Percentiles rank a stretch among this genome's conserved stretches.
Evolutionary conservation across 2,113 vertebrate genomes (phyloP).

Genomic region (Solea senegalensis): DNA sequence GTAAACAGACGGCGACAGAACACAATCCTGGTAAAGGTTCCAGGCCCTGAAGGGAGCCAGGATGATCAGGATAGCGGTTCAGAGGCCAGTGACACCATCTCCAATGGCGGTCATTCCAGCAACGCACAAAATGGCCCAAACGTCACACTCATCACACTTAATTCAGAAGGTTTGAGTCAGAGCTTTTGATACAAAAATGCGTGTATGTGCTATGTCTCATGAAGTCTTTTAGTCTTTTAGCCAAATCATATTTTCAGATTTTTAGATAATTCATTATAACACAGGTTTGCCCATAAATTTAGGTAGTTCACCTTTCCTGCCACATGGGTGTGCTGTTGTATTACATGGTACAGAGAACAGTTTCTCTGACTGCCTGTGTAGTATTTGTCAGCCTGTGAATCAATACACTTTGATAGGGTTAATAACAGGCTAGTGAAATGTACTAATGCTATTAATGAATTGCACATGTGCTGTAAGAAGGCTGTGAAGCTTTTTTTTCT

Average conservation of each 20-base stretch:
- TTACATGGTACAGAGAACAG: background rate
- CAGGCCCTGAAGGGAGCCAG: constrained; percentile 91
- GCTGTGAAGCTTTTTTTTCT: background rate
- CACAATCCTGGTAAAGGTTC: constrained; percentile 97
- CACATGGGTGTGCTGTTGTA: constrained; percentile 69
- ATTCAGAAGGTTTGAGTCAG: constrained; percentile 89
- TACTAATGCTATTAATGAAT: background rate
- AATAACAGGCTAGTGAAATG: background rate
- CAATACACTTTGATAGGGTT: background rate
- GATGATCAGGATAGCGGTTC: constrained; percentile 96
- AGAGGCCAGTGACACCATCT: constrained; percentile 94
- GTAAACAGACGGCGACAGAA: constrained; percentile 91
- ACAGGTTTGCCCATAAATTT: background rate
- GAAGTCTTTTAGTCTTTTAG: background rate
- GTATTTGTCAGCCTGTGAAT: constrained; percentile 7
- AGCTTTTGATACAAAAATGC: background rate
- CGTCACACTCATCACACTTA: constrained; percentile 96
- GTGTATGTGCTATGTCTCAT: background rate
- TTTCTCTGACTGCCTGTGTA: background rate
- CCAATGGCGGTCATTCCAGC: constrained; percentile 87
- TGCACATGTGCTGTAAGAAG: constrained; percentile 2
- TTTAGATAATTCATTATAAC: constrained; percentile 6
- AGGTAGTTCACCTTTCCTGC: constrained; percentile 34
- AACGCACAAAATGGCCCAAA: constrained; percentile 89
- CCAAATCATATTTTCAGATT: constrained; percentile 29